Base-by-base conservation (phyloP, 2,797 vertebrate genomes). In the Margarornis squamiger region DNA sequence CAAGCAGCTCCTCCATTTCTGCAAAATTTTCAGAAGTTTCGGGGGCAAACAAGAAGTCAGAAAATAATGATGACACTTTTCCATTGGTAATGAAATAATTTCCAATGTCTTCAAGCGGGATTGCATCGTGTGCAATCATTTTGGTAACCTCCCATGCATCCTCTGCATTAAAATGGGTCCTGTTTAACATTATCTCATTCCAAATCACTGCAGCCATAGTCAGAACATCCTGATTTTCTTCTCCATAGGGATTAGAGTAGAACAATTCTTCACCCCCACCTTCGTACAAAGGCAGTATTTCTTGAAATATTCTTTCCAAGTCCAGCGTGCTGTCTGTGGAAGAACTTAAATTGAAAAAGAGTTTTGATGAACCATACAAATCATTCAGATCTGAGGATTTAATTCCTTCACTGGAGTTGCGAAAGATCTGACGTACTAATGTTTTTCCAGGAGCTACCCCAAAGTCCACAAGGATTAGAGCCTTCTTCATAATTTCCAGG, bases 201-300 rank as follows among this genome's bases (percentile, higher is more conserved):
- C 92, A 97, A 78, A 97, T 96, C 66, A 91, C 39, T 58, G 90
- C 80, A 94, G 94, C 94, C 71, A 90, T 58, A 65, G 73, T 79
- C 20, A 96, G 67, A 94, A 95, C 3, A 93, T 70, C 88, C 36
- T 81, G 83, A 72, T 75, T 90, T 70, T 92, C 90, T 34, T 92
- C 57, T 81, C 80, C 8, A 0, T 86, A 38, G 39, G 62, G 27
- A 70, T 92, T 66, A 45, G 62, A 16, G 59, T 81, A 82, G 59
- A 96, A 86, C 14, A 88, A 55, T 67, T 58, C 51, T 73, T 92
- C 55, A 36, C 38, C 20, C 77, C 3, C 45, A 36, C 3, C 39
- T 39, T 93, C 76, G 54, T 65, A 14, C 1, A 80, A 22, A 29
- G 83, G 66, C 36, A 90, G 12, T 34, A 86, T 55, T 78, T 86